These are phyloP conservation scores for Amblyraja radiata DNA, from an alignment of 2,797 vertebrate genomes.

Conservation along the genomic window DNA sequence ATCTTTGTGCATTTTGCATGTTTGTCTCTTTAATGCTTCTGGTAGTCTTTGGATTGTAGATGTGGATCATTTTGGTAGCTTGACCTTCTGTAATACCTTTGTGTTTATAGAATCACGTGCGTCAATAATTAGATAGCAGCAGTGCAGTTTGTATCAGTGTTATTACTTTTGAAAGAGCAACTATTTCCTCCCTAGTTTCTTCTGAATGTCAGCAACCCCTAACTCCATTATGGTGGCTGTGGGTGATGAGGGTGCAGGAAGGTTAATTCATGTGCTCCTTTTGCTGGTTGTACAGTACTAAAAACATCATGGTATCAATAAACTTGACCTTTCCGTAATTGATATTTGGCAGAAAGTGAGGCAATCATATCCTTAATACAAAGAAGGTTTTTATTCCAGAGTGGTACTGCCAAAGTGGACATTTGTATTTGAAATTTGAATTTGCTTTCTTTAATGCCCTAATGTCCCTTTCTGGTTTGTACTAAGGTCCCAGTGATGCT, in stretches of 20 bases:
- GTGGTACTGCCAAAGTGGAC: not conserved
- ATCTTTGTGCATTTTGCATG: too few relatives aligned
- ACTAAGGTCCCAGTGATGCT: constrained; percentile 88
- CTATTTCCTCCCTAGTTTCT: not conserved
- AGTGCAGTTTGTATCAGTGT: not conserved
- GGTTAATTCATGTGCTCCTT: not conserved
- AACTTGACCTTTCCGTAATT: not conserved
- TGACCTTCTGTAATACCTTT: too few relatives aligned
- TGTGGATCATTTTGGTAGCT: not conserved
- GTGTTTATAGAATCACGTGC: not conserved
- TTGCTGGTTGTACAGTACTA: not conserved
- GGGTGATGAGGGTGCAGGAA: not conserved
- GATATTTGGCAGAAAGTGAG: not conserved
- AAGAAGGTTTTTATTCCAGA: not conserved
- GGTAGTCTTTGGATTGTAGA: not conserved
- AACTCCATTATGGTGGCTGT: not conserved
- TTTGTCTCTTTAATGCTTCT: not conserved
- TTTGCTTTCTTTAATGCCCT: not conserved
- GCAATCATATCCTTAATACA: not conserved
- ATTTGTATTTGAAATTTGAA: not conserved
- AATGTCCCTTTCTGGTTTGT: not conserved
- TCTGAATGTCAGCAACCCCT: not conserved
- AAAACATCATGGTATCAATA: too few relatives aligned
- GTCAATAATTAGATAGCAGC: not conserved
- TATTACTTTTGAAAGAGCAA: not conserved